Evolutionary conservation across 2,888 invertebrate genomes (phyloP).

Genomic region (Nycteola revayana): DNA sequence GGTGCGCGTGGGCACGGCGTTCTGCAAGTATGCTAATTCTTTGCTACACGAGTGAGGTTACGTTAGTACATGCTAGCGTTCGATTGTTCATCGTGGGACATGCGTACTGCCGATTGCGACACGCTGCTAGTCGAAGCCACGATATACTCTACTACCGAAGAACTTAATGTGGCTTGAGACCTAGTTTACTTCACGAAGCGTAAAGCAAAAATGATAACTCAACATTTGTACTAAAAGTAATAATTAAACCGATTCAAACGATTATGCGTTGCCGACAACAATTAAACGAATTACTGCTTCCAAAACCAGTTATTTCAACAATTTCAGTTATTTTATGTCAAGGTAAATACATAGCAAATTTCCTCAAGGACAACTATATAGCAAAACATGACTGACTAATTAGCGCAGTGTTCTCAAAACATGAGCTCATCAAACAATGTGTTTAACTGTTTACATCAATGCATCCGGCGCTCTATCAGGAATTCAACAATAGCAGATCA

Average conservation of each 20-base stretch:
- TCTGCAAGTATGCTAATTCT: conserved; percentile 75
- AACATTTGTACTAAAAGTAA: too few species aligned
- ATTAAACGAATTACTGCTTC: too few species aligned
- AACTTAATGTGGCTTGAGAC: too few species aligned
- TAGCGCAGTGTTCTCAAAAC: conserved; percentile 22
- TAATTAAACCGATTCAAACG: too few species aligned
- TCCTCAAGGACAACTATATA: conserved; percentile 13
- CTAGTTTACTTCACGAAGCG: too few species aligned
- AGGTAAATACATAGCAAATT: not conserved
- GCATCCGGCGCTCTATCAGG: conserved; percentile 26
- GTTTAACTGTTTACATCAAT: conserved; percentile 20
- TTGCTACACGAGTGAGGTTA: conserved; percentile 49
- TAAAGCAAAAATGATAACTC: too few species aligned
- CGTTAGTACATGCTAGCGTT: conserved; percentile 56
- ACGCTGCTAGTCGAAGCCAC: conserved; percentile 13
- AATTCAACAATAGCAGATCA: conserved; percentile 35
- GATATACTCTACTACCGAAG: too few species aligned
- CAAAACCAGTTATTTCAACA: too few species aligned
- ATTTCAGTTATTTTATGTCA: not conserved
- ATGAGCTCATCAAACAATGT: conserved; percentile 21
- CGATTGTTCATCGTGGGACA: conserved; percentile 63
- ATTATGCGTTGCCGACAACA: too few species aligned
- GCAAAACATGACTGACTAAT: conserved; percentile 26
- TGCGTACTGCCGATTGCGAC: conserved; percentile 39
- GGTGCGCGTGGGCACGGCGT: conserved; percentile 66